A percentile compares a stretch with the other conserved stretches of the same genome.
phyloP scores from a whole-genome alignment of 92 coral and sea anemone genomes.

The Porites divaricata region DNA sequence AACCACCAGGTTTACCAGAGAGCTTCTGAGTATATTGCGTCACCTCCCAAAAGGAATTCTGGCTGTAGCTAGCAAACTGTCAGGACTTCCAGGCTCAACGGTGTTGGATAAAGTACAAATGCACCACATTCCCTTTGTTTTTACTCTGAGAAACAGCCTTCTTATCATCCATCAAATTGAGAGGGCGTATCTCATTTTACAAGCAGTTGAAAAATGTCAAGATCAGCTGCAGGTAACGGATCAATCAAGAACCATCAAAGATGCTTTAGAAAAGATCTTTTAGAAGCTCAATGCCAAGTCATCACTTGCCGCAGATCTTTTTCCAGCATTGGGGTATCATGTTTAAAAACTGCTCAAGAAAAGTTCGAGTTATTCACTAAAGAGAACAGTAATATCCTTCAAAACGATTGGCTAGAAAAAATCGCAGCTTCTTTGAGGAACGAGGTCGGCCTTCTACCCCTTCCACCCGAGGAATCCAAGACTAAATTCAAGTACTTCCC shows the following conservation, averaged over 20 bases:
- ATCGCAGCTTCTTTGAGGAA: conserved; percentile 3
- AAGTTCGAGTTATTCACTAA: neutral
- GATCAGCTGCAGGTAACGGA: neutral
- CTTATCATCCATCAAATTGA: neutral
- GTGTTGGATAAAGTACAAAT: neutral
- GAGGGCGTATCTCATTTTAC: neutral
- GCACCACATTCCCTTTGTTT: neutral
- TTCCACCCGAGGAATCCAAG: neutral
- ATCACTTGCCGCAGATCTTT: neutral
- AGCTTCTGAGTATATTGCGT: neutral
- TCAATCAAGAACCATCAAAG: neutral
- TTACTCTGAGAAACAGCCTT: conserved; percentile 7
- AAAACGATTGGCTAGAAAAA: neutral
- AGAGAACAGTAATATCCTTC: neutral
- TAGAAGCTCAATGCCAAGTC: conserved; percentile 20
- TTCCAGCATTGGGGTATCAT: neutral
- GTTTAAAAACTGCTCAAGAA: neutral
- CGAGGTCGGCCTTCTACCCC: neutral
- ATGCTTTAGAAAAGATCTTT: conserved; percentile 1
- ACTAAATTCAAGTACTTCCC: conserved; percentile 15
- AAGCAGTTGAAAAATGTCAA: neutral
- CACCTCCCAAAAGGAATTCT: neutral
- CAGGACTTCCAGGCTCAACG: neutral
- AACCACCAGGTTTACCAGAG: neutral
- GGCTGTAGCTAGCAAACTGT: neutral